Percentiles rank a stretch among this genome's conserved stretches.
Evolutionary conservation across 2,797 vertebrate species (phyloP).

Genomic region (Malurus splendens): DNA sequence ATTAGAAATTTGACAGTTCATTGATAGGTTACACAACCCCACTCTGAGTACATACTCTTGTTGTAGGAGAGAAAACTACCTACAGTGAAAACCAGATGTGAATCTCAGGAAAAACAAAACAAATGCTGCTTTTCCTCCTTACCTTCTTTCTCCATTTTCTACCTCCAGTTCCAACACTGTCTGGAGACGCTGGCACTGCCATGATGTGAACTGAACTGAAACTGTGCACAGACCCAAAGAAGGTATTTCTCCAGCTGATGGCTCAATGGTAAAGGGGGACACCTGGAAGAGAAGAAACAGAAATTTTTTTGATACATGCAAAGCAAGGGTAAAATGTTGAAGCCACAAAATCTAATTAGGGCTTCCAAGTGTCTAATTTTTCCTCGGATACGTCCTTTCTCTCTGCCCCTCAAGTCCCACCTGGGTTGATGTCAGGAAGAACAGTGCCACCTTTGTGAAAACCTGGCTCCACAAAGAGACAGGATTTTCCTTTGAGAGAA

Average conservation of each 20-base stretch:
- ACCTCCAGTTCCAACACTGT: constrained; percentile 82
- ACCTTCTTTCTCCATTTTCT: constrained; percentile 84
- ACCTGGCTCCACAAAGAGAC: neutral
- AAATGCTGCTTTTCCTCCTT: constrained; percentile 10
- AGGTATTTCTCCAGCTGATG: constrained; percentile 74
- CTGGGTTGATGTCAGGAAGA: neutral
- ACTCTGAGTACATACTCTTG: neutral
- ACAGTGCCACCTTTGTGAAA: neutral
- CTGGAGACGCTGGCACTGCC: constrained; percentile 74
- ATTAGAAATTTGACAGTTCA: neutral
- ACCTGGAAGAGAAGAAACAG: constrained; percentile 3
- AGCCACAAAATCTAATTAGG: neutral
- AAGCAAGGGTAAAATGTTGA: neutral
- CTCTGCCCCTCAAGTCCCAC: neutral
- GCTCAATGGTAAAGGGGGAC: constrained; percentile 76
- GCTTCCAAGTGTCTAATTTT: neutral
- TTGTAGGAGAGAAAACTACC: neutral
- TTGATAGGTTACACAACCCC: neutral
- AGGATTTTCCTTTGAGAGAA: neutral
- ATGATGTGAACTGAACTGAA: constrained; percentile 74
- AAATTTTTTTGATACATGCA: neutral
- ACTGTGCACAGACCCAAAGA: constrained; percentile 74
- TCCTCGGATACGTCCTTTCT: neutral
- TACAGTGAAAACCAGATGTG: neutral
- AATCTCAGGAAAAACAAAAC: neutral